Base-by-base conservation (phyloP, 2,113 vertebrate species). In the Gallinago media region DNA sequence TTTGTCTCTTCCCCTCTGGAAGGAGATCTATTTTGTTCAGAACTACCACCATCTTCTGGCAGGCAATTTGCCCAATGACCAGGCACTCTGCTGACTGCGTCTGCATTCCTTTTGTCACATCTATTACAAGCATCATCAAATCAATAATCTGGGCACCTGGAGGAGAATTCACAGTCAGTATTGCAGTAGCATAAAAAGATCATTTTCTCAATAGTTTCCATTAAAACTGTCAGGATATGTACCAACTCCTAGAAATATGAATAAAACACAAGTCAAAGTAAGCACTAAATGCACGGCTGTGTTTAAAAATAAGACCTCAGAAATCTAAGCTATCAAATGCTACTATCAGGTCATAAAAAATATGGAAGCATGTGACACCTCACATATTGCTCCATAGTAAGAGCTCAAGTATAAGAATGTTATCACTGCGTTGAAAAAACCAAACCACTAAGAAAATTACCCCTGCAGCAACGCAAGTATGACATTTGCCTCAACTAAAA, bases 31-130 rank as follows among this genome's bases (percentile, higher is more conserved):
- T 98, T 97, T 99, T 99, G 97, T 99, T 99, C 83, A 99, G 98
- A 95, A 99, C 98, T 20, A 99, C 99, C 31, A 99, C 98, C 99
- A 99, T 99, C 92, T 98, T 98, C 79, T 98, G 98, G 95, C 99
- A 99, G 86, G 99, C 99, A 32, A 99, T 99, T 91, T 99, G 99
- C 77, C 99, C 99, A 18, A 99, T 99, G 73, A 99, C 98, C 80
- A 99, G 98, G 97, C 99, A 99, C 94, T 99, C 99, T 4, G 99
- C 99, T 31, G 99, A 99, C 98, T 99, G 99, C 0, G 99, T 99
- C 98, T 99, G 99, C 98, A 99, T 98, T 6, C 99, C 99, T 95
- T 99, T 99, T 91, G 99, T 99, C 97, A 99, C 98, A 3, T 99
- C 99, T 58, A 99, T 99, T 90, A 99, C 99, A 83, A 99, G 98